Percentiles rank a stretch among this genome's conserved stretches.
These are phyloP conservation scores for Eupleurogrammus muticus DNA, from an alignment of 2,797 vertebrate species.

Conservation along the genomic window DNA sequence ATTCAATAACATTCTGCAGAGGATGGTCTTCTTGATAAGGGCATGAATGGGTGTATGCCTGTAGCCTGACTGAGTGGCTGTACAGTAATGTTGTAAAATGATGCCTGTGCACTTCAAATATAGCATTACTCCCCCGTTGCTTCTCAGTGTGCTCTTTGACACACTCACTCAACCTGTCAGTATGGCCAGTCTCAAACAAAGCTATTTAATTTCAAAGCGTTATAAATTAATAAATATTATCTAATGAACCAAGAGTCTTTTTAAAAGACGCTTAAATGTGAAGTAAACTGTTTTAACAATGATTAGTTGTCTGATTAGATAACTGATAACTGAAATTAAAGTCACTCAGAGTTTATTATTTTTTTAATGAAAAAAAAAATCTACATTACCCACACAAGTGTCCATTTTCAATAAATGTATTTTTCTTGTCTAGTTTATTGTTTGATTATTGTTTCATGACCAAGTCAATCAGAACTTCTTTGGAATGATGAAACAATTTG, in stretches of 20 bases:
- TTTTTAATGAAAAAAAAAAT: too few relatives aligned
- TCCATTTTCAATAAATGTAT: too few relatives aligned
- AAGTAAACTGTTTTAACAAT: neutral
- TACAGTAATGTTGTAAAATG: conserved; percentile 73
- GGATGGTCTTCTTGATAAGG: conserved; percentile 81
- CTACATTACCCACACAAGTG: too few relatives aligned
- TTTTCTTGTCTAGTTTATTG: too few relatives aligned
- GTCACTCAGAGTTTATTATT: too few relatives aligned
- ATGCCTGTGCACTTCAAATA: conserved; percentile 75
- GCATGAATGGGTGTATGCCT: conserved; percentile 65
- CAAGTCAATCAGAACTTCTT: too few relatives aligned
- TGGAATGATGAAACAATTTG: too few relatives aligned
- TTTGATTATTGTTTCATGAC: too few relatives aligned
- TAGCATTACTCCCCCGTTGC: conserved; percentile 52
- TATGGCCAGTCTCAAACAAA: neutral
- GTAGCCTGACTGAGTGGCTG: conserved; percentile 30
- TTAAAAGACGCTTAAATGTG: neutral
- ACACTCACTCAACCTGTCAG: conserved; percentile 46
- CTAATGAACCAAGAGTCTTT: too few relatives aligned
- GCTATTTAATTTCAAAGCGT: neutral
- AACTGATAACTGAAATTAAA: neutral
- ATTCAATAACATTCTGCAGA: conserved; percentile 73
- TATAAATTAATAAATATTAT: too few relatives aligned
- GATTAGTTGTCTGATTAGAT: neutral
- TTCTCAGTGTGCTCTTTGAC: conserved; percentile 26